Conservation (phyloP, 2,113 vertebrate species). For the Atlantisia rogersi region DNA sequence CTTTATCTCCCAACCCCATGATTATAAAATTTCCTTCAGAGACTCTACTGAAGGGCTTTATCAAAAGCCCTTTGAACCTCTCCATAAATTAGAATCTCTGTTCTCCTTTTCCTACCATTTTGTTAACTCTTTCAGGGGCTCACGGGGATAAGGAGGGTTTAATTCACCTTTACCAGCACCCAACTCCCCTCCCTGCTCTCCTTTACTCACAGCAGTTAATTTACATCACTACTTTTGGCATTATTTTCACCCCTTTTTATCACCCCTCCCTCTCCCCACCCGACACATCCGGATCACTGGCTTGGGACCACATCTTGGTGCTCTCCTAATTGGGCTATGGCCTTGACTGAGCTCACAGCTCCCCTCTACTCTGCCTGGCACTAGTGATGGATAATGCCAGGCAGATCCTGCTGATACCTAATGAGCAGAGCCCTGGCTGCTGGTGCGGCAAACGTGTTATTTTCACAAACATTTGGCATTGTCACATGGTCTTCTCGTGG, state of each 20-base stretch:
- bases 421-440: neutral
- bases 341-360: neutral
- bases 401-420: neutral
- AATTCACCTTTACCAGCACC: neutral
- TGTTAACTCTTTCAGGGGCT: slow-evolving; percentile 67
- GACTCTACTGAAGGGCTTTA: slow-evolving; percentile 71
- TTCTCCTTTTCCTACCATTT: slow-evolving; percentile 58
- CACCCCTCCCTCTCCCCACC: neutral
- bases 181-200: neutral
- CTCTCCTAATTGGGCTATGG: neutral
- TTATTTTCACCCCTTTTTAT: neutral
- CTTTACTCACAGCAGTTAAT: neutral
- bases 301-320: neutral
- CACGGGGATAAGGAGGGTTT: neutral
- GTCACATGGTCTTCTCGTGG: neutral
- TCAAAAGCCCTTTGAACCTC: slow-evolving; percentile 74
- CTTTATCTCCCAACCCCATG: slow-evolving; percentile 71
- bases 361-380: neutral
- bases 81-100: slow-evolving; percentile 75
- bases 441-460: neutral
- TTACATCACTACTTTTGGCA: neutral
- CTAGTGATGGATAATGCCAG: neutral
- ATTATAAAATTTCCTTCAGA: slow-evolving; percentile 75
- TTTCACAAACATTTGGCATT: neutral
- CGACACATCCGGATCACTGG: neutral